A percentile compares a stretch with the other conserved stretches of the same genome.
Conservation (phyloP, 2,888 invertebrate genomes). For the Plebejus melissa region DNA sequence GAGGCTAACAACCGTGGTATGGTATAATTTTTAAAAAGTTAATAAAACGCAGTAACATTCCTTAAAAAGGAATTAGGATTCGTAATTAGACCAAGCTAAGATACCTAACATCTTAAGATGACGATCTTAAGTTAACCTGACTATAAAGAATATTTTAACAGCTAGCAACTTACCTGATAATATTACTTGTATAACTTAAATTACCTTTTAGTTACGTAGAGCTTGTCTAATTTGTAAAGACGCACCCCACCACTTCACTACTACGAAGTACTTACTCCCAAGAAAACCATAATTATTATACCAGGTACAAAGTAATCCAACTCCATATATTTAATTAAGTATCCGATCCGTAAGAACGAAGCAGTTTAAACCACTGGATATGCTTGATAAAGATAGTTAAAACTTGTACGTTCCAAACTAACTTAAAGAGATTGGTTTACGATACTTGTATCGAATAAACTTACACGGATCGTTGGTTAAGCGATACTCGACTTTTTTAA, state of each 20-base stretch:
- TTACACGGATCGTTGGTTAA: slow-evolving; percentile 12
- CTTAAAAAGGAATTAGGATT: no score
- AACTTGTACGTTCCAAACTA: slow-evolving; percentile 28
- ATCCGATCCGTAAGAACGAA: not conserved
- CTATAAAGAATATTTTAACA: no score
- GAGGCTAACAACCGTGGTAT: not conserved
- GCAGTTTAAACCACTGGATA: slow-evolving; percentile 23
- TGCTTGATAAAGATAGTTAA: slow-evolving; percentile 23
- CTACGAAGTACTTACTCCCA: not conserved
- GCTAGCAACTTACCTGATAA: no score
- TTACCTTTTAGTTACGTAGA: not conserved
- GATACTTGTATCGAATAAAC: slow-evolving; percentile 29
- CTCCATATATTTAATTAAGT: slow-evolving; percentile 11
- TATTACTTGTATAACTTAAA: no score
- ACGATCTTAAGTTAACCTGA: no score
- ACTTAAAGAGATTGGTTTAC: slow-evolving; percentile 32
- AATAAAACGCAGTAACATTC: not conserved
- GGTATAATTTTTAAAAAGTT: not conserved
- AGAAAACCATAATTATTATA: not conserved
- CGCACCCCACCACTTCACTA: no score
- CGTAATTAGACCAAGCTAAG: no score
- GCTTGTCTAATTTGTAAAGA: not conserved
- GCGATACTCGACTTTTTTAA: slow-evolving; percentile 25
- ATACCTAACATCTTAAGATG: no score
- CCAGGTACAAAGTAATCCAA: not conserved